Evolutionary conservation across 2,797 vertebrate genomes (phyloP), one percentile per base, ranked within the genome.

Genomic region (Nannoperca obscura): DNA sequence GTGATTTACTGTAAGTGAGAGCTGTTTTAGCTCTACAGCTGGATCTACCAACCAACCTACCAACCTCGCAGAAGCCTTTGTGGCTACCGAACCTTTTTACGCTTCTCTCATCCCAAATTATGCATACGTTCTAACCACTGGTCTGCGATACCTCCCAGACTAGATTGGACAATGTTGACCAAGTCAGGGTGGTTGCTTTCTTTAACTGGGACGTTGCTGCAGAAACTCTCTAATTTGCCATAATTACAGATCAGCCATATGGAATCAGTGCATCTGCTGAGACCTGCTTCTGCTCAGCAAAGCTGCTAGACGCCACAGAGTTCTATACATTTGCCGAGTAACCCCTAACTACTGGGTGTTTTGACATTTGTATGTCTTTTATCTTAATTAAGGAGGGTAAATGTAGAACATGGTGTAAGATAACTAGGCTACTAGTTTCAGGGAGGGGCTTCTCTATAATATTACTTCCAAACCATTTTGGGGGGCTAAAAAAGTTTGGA

Each of bases 211-310:
- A 78, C 24, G 11, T 50, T 11, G 34, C 79, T 79, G 14, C 34
- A 76, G 74, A 76, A 83, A 81, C 85, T 88, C 91, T 94, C 76
- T 93, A 78, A 91, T 95, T 93, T 93, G 47, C 80, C 6, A 11
- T 94, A 94, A 96, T 96, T 95, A 96, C 81, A 95, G 78, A 86
- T 89, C 44, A 47, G 77, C 71, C 27, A 30, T 90, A 92, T 86
- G 70, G 88, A 90, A 85, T 90, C 68, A 61, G 84, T 73, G 53
- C 75, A 84, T 88, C 75, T 85, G 81, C 78, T 55, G 71, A 60
- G 77, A 76, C 19, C 50, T 54, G 52, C 40, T 32, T 54, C 52
- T 70, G 27, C 80, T 86, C 60, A 52, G 76, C 62, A 44, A 83
- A 70, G 58, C 77, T 60, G 60, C 60, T 30, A 57, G 50, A 72